Percentiles rank a stretch among this genome's conserved stretches.
These are phyloP conservation scores for Colossoma macropomum DNA, from an alignment of 2,113 vertebrate species.

Conservation along the genomic window DNA sequence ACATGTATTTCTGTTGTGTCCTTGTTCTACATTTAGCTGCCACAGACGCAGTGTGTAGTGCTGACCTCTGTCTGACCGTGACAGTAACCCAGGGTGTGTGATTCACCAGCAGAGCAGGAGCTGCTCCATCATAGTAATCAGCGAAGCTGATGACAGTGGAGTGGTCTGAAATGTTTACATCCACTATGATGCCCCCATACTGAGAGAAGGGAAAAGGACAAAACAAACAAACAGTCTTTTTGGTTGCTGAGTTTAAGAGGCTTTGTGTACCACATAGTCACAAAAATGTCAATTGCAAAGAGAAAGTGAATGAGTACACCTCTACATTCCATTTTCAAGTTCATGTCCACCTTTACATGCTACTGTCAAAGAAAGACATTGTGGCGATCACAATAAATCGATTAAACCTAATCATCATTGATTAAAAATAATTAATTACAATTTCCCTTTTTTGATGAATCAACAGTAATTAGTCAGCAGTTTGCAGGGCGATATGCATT, in stretches of 20 bases:
- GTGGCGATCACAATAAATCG: too few species aligned
- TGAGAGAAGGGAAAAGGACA: conserved; percentile 57
- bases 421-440: too few species aligned
- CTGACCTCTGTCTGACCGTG: conserved; percentile 77
- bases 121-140: conserved; percentile 91
- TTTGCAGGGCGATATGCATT: too few species aligned
- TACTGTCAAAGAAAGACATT: too few species aligned
- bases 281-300: too few species aligned
- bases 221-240: not conserved
- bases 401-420: too few species aligned
- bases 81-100: conserved; percentile 83
- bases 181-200: conserved; percentile 88
- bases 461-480: too few species aligned
- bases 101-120: conserved; percentile 92
- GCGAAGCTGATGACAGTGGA: conserved; percentile 87
- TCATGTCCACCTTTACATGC: too few species aligned
- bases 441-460: too few species aligned
- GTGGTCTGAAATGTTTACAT: conserved; percentile 87
- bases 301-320: not conserved
- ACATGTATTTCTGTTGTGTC: not conserved
- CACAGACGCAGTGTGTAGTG: not conserved
- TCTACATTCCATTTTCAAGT: not conserved
- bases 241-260: not conserved
- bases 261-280: too few species aligned
- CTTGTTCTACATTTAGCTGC: not conserved